These are phyloP conservation scores for Tringa solitaria DNA, from an alignment of 2,113 vertebrate species.

Conservation along the genomic window DNA sequence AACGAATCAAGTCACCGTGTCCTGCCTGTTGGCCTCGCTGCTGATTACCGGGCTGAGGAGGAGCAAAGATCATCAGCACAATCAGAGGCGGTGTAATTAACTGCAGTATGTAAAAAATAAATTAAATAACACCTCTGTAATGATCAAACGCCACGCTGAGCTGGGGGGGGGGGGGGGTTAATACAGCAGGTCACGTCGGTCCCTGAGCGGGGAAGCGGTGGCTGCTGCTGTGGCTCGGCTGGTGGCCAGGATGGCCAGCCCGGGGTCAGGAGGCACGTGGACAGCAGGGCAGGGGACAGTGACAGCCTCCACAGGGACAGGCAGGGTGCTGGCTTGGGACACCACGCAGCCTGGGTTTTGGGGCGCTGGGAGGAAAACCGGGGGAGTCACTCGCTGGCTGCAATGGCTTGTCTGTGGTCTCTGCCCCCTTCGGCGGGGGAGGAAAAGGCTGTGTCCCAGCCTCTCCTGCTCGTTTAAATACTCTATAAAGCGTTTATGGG, in stretches of 20 bases:
- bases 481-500: fast-evolving
- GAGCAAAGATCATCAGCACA: neutral
- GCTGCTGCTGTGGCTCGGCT: neutral
- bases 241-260: neutral
- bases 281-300: fast-evolving
- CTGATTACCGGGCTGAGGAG: neutral
- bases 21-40: fast-evolving
- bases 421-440: neutral
- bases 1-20: fast-evolving
- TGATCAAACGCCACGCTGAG: neutral
- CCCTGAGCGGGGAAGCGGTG: fast-evolving
- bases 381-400: neutral
- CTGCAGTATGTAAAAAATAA: neutral
- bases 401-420: fast-evolving
- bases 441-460: fast-evolving
- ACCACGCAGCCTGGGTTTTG: fast-evolving
- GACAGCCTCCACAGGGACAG: neutral
- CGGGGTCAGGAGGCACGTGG: fast-evolving
- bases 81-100: neutral
- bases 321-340: neutral
- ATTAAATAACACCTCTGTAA: neutral
- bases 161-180: neutral
- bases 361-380: neutral
- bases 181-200: fast-evolving
- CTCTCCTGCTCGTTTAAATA: fast-evolving